Percentiles rank a stretch among this genome's conserved stretches.
Conservation (phyloP, 2,113 vertebrate genomes). For the Ailuropoda melanoleuca region DNA sequence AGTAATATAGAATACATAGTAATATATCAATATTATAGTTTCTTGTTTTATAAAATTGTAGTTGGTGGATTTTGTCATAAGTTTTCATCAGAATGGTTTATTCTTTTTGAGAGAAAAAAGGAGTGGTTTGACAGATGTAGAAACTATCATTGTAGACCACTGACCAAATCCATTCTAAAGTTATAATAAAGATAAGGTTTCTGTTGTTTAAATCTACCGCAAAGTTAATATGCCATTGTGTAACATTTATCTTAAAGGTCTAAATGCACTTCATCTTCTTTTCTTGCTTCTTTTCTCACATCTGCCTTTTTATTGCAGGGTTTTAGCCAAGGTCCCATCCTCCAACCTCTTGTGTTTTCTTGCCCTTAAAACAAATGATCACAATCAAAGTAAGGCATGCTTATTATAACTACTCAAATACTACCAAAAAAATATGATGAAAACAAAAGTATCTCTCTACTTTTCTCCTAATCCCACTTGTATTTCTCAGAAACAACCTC, state of each 20-base stretch:
- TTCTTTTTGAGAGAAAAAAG: not conserved
- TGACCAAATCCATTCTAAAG: not conserved
- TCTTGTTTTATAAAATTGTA: slow-evolving; percentile 33
- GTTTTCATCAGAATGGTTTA: not conserved
- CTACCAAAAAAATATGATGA: not conserved
- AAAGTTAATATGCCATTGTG: not conserved
- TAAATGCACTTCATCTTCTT: not conserved
- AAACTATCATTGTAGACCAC: not conserved
- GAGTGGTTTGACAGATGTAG: not conserved
- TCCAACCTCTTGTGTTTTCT: not conserved
- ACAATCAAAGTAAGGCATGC: not conserved
- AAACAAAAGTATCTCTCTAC: not conserved
- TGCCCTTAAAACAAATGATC: not conserved
- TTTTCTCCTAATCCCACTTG: not conserved
- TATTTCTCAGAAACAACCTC: not conserved
- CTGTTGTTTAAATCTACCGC: not conserved
- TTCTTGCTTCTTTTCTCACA: not conserved
- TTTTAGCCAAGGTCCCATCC: not conserved
- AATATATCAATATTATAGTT: not conserved
- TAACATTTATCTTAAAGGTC: not conserved
- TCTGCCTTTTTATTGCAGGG: not conserved
- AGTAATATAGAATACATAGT: not conserved
- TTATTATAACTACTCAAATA: slow-evolving; percentile 12
- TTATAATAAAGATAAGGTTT: not conserved
- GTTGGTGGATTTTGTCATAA: not conserved